These are phyloP conservation scores for Bellardia pandia DNA, from an alignment of 2,888 invertebrate species.

Conservation along the genomic window DNA sequence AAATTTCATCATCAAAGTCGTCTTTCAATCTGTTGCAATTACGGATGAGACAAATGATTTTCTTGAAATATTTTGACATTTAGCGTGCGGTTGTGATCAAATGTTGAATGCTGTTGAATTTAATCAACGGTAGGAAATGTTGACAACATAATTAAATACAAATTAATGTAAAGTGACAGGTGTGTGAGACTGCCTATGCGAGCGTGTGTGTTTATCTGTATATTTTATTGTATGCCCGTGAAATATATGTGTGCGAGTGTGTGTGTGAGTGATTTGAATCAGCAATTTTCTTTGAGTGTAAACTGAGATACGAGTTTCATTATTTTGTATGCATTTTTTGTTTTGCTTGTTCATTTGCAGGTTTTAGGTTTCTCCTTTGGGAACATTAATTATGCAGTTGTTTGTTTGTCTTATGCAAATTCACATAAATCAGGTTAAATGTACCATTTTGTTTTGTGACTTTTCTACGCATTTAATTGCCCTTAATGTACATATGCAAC, in stretches of 20 bases:
- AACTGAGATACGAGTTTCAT: neutral
- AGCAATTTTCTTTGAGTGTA: constrained; percentile 40
- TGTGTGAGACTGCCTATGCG: constrained; percentile 8
- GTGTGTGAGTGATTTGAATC: neutral
- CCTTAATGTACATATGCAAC: constrained; percentile 77
- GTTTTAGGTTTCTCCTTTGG: constrained; percentile 50
- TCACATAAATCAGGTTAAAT: constrained; percentile 80
- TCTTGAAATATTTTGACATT: constrained; percentile 70
- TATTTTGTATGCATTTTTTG: constrained; percentile 28
- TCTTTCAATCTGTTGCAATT: constrained; percentile 69
- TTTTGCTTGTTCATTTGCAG: constrained; percentile 43
- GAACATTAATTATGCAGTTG: constrained; percentile 78
- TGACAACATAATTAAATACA: constrained; percentile 72
- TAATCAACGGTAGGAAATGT: constrained; percentile 70
- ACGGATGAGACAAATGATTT: constrained; percentile 70
- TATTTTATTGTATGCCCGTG: neutral
- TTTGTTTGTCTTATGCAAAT: constrained; percentile 77
- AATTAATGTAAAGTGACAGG: constrained; percentile 71
- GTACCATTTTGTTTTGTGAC: constrained; percentile 74
- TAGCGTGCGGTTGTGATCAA: constrained; percentile 68
- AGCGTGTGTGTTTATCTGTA: neutral
- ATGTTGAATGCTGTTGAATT: constrained; percentile 72
- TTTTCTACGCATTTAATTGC: constrained; percentile 74
- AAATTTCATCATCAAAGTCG: constrained; percentile 66
- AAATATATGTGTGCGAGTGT: constrained; percentile 1